Evolutionary conservation across 2,797 vertebrate species (phyloP).

Genomic region (Propithecus perrieri): DNA sequence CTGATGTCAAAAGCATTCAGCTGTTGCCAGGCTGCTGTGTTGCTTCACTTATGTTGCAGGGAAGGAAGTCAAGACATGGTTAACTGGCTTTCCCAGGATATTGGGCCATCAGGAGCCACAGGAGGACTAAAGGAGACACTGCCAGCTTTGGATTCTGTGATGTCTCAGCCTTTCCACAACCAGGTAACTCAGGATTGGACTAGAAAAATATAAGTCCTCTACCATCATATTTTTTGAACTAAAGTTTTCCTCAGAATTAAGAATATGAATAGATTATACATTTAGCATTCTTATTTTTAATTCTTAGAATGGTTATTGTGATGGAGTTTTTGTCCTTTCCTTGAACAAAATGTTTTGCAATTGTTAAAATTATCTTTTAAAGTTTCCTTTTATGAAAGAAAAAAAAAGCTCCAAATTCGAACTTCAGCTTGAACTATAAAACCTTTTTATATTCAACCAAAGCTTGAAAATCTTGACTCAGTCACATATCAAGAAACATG

Average conservation of each 20-base stretch:
- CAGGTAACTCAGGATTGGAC: background rate
- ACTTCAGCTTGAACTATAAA: background rate
- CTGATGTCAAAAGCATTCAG: background rate
- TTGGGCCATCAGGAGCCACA: background rate
- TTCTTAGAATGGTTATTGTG: slow-evolving; percentile 1
- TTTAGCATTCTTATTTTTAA: background rate
- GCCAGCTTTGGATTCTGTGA: background rate
- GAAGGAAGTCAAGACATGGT: background rate
- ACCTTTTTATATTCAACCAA: background rate
- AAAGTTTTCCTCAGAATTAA: background rate
- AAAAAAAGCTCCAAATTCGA: background rate
- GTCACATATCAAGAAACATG: background rate
- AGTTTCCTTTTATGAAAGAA: background rate
- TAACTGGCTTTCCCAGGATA: background rate
- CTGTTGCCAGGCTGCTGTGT: background rate
- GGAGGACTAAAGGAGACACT: background rate
- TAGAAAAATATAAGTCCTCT: background rate
- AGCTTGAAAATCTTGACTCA: background rate
- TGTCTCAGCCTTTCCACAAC: background rate
- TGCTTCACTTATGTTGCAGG: background rate
- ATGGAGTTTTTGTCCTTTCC: slow-evolving; percentile 12
- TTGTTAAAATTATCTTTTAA: slow-evolving; percentile 23
- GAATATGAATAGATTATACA: background rate
- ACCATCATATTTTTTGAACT: background rate
- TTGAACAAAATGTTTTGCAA: background rate